phyloP scores from a whole-genome alignment of 1,140 invertebrate genomes.

The Druon quercuslanigerum region DNA sequence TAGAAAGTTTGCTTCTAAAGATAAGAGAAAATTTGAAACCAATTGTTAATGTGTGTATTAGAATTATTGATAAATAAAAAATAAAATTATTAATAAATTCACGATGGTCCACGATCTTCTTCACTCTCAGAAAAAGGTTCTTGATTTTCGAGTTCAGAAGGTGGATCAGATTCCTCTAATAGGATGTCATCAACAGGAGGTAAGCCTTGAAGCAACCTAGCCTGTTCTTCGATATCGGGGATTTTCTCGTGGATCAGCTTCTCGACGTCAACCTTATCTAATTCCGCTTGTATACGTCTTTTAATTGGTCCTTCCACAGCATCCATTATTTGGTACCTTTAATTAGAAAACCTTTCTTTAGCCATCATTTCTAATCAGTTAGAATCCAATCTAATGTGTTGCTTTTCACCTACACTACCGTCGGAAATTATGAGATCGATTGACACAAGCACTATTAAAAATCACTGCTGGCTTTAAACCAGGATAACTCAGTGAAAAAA shows the following conservation, averaged over 20 bases:
- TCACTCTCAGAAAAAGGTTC: conserved; percentile 69
- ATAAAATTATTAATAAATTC: conserved; percentile 34
- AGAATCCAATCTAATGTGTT: neutral
- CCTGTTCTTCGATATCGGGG: conserved; percentile 79
- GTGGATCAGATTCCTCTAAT: conserved; percentile 54
- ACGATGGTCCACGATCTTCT: conserved; percentile 70
- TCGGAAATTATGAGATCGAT: no score
- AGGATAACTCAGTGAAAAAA: no score
- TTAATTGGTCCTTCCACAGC: conserved; percentile 85
- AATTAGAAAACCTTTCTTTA: conserved; percentile 7
- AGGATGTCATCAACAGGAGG: conserved; percentile 60
- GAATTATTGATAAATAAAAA: neutral
- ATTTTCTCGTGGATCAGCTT: conserved; percentile 81
- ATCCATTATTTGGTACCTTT: conserved; percentile 87
- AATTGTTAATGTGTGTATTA: neutral
- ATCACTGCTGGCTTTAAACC: no score
- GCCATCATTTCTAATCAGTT: neutral
- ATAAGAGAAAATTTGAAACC: neutral
- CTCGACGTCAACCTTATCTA: conserved; percentile 85
- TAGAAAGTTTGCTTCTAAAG: no score
- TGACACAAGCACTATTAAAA: no score
- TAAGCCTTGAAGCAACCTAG: conserved; percentile 61
- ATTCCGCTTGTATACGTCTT: conserved; percentile 80
- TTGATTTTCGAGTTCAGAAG: conserved; percentile 57
- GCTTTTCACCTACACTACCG: neutral